Percentiles rank a stretch among this genome's conserved stretches.
phyloP scores from a whole-genome alignment of 92 coral and sea anemone genomes.

The Paragorgia papillata region DNA sequence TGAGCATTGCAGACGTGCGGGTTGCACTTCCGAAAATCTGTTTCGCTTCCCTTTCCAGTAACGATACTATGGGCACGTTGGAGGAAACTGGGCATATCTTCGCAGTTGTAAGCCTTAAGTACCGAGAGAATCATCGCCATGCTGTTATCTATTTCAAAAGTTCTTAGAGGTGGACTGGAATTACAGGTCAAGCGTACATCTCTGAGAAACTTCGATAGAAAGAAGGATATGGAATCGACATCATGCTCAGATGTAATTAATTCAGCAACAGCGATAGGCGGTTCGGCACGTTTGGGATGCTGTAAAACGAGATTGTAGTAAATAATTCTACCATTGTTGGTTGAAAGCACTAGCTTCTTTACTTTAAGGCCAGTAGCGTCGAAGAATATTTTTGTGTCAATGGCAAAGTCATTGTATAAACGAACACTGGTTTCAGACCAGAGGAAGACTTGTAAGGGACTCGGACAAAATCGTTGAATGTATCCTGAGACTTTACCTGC shows the following conservation, averaged over 20 bases:
- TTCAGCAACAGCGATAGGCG: neutral
- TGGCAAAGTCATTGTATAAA: neutral
- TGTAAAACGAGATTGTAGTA: neutral
- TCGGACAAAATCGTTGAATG: neutral
- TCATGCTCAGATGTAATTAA: neutral
- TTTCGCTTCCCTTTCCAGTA: neutral
- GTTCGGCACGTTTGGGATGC: neutral
- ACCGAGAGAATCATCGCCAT: slow-evolving; percentile 1
- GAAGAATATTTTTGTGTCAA: neutral
- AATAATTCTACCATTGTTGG: neutral
- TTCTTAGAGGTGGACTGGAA: neutral
- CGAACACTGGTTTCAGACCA: neutral
- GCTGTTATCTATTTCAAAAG: neutral
- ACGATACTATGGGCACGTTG: neutral
- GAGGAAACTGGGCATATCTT: neutral
- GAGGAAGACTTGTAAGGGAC: neutral
- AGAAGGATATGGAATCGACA: too few species aligned
- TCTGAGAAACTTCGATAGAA: neutral
- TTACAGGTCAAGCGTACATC: neutral
- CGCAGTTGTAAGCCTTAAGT: neutral
- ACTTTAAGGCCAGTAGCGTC: neutral
- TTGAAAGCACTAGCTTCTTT: neutral
- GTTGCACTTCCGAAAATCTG: neutral
- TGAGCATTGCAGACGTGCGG: neutral
- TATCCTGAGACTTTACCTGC: too few species aligned